Evolutionary conservation across 2,888 invertebrate species (phyloP), one percentile per base, ranked within the genome.

Genomic region (Cephalotes varians): DNA sequence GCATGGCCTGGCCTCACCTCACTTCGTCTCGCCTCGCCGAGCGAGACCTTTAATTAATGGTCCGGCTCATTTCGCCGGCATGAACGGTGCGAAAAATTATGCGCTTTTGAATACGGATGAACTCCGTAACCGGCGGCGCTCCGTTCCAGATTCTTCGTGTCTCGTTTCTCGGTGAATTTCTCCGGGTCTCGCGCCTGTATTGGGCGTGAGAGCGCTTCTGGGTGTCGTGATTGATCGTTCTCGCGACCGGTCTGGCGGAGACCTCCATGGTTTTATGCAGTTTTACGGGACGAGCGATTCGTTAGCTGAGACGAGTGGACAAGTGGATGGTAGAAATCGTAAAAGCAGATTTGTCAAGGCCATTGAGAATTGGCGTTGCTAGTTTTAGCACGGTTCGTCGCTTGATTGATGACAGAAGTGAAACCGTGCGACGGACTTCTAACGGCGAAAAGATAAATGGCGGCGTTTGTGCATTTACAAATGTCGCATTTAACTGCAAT

Each of bases 11-110:
- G 77, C 79, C 74, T 54, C 60, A 21, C 51, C 51, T 28, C 31
- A 73, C 54, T 54, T 31, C 69, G 67, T 62, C 54, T 60, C 83
- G 51, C 47, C 82, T 71, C 81, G 62, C 54, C 62, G 51, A 54
- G 84, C 83, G 74, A 89, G 87, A 86, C 82, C 88, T 83, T 87
- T 92, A 93, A 93, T 93, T 93, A 93, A 93, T 93, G 88, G 88
- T 85, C 87, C 83, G 74, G 82, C 87, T 88, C 89, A 86, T 89
- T 88, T 88, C 71, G 51, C 79, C 60, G 73, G 80, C 79, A 71
- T 80, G 80, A 81, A 86, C 83, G 87, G 83, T 76, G 82, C 88
- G 89, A 92, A 92, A 91, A 92, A 92, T 90, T 87, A 89, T 89
- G 86, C 85, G 86, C 88, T 86, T 91, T 91, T 90, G 86, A 91